Evolutionary conservation across 2,797 vertebrate species (phyloP), one percentile per base, ranked within the genome.

Genomic region (Lepidocolaptes lacrymiger): DNA sequence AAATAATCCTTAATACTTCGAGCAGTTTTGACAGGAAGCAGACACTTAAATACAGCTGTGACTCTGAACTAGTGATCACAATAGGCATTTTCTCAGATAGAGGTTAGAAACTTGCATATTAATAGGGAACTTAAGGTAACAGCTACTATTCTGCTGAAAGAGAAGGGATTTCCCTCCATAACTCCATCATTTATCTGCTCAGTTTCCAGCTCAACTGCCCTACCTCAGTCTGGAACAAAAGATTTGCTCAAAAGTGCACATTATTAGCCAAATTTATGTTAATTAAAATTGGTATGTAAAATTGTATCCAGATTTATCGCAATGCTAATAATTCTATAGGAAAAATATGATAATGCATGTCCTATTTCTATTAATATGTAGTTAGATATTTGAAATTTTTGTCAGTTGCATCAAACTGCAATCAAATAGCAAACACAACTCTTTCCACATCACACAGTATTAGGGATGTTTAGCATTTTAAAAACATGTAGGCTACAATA

Each of bases 131-230:
- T 91, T 82, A 86, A 62, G 61, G 61, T 72, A 93, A 56, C 41
- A 72, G 58, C 62, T 86, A 36, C 52, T 87, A 79, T 56, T 66
- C 52, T 85, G 49, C 44, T 62, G 48, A 79, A 79, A 48, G 21
- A 93, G 75, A 90, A 88, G 85, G 55, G 67, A 94, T 96, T 96
- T 95, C 77, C 24, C 44, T 76, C 49, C 32, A 4, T 79, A 94
- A 87, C 46, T 71, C 90, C 80, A 73, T 94, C 83, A 87, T 48
- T 59, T 86, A 41, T 82, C 90, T 95, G 44, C 44, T 51, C 0
- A 0, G 62, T 80, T 85, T 85, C 44, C 44, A 84, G 80, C 44
- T 78, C 63, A 62, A 59, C 69, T 76, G 21, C 80, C 95, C 55
- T 90, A 86, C 32, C 71, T 93, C 67, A 86, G 74, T 10, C 44